These are phyloP conservation scores for Bryconaethiops microstoma DNA, from an alignment of 2,797 vertebrate species.

Conservation along the genomic window DNA sequence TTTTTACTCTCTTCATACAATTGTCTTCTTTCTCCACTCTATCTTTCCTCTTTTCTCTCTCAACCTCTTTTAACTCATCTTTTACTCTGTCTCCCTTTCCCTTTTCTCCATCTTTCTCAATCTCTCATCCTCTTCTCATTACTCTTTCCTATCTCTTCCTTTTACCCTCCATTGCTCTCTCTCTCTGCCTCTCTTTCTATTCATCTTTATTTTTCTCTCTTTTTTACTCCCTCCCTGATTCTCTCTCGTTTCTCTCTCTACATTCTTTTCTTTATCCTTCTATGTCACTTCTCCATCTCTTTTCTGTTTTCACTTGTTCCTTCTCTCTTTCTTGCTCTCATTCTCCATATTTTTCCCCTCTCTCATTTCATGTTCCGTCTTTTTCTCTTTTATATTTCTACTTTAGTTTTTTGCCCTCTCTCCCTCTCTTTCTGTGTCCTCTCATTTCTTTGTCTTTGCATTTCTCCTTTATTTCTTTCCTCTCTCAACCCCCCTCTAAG, in stretches of 20 bases:
- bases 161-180: not conserved
- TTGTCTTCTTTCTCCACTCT: not conserved
- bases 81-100: not conserved
- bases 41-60: slow-evolving; percentile 10
- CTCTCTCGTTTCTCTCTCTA: not conserved
- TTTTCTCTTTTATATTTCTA: slow-evolving; percentile 11
- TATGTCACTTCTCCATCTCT: too few species aligned
- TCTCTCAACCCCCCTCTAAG: slow-evolving; percentile 24
- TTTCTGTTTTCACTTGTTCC: too few species aligned
- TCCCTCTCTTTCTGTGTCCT: slow-evolving; percentile 32
- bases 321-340: not conserved
- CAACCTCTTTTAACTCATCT: not conserved
- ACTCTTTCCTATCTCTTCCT: not conserved
- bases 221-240: not conserved
- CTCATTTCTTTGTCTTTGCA: not conserved
- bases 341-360: not conserved
- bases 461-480: not conserved
- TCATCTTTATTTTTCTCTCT: not conserved
- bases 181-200: not conserved
- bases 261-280: too few species aligned
- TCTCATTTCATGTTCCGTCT: not conserved
- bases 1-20: not conserved
- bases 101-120: not conserved
- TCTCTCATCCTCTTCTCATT: not conserved
- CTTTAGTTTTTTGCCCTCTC: too few species aligned